Evolutionary conservation across 1,140 invertebrate species (phyloP), one percentile per base, ranked within the genome.

Genomic region (Drosophila albomicans): DNA sequence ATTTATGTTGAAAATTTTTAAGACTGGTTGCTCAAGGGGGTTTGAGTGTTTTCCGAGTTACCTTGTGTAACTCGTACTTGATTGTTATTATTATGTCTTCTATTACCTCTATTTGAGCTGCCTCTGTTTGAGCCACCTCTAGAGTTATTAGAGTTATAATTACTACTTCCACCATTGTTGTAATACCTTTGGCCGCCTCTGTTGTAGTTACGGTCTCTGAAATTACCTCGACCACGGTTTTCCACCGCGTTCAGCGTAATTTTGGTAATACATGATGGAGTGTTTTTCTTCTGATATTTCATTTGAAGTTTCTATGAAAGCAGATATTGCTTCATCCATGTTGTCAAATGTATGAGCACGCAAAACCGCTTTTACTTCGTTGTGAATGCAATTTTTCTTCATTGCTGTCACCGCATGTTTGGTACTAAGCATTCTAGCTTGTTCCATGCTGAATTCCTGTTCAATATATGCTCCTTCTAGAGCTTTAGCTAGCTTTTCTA

Each of bases 211-310:
- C 30, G 30, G 0, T 5, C 3, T 32, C 30, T 32, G 6, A 32
- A 51, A 8, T 25, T 28, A 30, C 48, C 48, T 1, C 25, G 25
- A 25, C 48, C 48, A 25, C 48, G 48, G 15, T 51, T 51, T 51
- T 51, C 48, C 10, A 51, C 25, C 48, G 48, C 48, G 48, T 6
- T 51, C 25, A 16, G 48, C 7, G 48, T 51, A 51, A 25, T n/a
- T 51, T 51, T 51, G 48, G 25, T 28, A 51, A 51, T 28, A 51
- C 48, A 51, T 51, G 15, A 51, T 25, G 6, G 10, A 11, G 8
- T 28, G 13, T 6, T 4, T 51, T 28, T 51, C 48, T 51, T 51
- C 20, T 1, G 20, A 15, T 51, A 51, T 51, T 28, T 28, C 25
- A 51, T 51, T 51, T 2, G 48, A 25, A 0, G 48, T 51, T 51